phyloP scores from a whole-genome alignment of 2,113 vertebrate genomes.

The Melanotaenia duboulayi region DNA sequence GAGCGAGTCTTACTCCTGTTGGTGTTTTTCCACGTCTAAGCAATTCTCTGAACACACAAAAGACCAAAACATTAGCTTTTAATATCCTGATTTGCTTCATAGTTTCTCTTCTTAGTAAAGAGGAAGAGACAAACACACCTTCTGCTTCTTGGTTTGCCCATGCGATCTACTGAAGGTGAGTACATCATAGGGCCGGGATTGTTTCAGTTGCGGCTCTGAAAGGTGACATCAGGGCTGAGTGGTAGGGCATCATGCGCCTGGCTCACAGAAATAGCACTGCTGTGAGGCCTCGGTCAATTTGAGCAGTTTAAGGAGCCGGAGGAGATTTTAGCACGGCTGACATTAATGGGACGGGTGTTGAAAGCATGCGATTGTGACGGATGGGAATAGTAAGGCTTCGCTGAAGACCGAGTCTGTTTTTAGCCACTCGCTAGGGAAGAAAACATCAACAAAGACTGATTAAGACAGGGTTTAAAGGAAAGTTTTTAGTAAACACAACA shows the following conservation, averaged over 20 bases:
- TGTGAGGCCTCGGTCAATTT: conserved; percentile 43
- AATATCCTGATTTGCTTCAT: background rate
- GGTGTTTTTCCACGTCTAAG: no score
- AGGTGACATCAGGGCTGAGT: conserved; percentile 66
- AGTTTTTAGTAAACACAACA: background rate
- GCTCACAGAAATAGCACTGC: conserved; percentile 64
- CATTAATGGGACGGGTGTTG: conserved; percentile 16
- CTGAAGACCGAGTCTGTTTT: background rate
- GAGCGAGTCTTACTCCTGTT: no score
- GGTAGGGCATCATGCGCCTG: conserved; percentile 55
- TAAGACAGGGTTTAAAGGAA: background rate
- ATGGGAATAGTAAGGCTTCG: conserved; percentile 10
- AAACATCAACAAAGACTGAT: background rate
- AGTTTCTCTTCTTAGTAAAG: conserved; percentile 13
- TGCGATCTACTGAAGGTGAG: conserved; percentile 36
- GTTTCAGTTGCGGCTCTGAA: conserved; percentile 60
- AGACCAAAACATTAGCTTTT: no score
- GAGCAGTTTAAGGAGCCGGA: conserved; percentile 22
- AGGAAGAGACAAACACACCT: background rate
- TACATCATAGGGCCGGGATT: conserved; percentile 67
- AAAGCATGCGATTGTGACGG: conserved; percentile 28
- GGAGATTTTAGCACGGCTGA: conserved; percentile 24
- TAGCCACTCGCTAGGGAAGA: background rate
- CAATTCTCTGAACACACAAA: no score
- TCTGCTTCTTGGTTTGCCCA: conserved; percentile 19